Evolutionary conservation across 2,888 invertebrate species (phyloP), one percentile per base, ranked within the genome.

Genomic region (Cephus sareptanus): DNA sequence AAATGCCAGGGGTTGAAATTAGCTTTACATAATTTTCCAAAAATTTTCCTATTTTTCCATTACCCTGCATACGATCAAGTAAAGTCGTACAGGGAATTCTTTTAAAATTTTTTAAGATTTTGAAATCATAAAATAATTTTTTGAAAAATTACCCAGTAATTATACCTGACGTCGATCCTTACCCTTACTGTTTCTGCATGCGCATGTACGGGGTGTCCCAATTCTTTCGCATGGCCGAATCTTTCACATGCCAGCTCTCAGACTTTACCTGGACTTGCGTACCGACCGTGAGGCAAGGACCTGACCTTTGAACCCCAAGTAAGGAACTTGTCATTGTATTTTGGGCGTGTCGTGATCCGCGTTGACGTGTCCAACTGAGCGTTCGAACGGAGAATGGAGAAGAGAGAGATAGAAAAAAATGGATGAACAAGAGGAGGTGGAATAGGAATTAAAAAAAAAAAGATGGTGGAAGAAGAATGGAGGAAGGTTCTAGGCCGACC

Each of bases 281-380:
- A 56, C 23, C 40, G 15, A 23, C 40, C 40, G 40, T 23, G 23
- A 56, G 40, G 23, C 23, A 56, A 56, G 23, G 40, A 56, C 23
- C 23, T 56, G 40, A 56, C 23, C 40, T 56, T 56, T 56, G 40
- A 56, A 56, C 40, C 23, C 40, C 9, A 6, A 23, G 40, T 23
- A 56, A 56, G 40, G 71, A 71, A 71, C 71, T 71, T 71, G 71
- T 71, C 71, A 71, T 34, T 77, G 79, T 83, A 78, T 83, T 83
- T 81, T 83, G 83, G 82, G 87, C 87, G 86, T 85, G 87, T 83
- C 83, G 79, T 82, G 82, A 85, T 84, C 80, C 77, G 76, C 81
- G 81, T 83, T 83, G 86, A 87, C 85, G 82, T 83, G 79, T 85
- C 82, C 85, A 85, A 81, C 85, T 79, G 82, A 82, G 82, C 84